A percentile compares a stretch with the other conserved stretches of the same genome.
phyloP scores from a whole-genome alignment of 2,113 vertebrate species.

The Phalacrocorax brasilianus region DNA sequence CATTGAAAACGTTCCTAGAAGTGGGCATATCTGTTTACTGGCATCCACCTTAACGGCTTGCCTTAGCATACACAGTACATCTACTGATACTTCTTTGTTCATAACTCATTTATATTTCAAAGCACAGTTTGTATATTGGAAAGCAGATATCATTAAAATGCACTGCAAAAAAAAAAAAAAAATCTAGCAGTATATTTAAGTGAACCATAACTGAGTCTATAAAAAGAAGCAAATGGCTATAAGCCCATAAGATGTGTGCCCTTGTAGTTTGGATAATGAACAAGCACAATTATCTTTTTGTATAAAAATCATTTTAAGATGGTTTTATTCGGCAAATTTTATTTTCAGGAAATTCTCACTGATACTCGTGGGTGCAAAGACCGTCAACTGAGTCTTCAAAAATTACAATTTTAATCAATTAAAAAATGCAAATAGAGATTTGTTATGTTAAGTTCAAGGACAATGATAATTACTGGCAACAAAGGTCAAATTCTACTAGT shows the following conservation, averaged over 20 bases:
- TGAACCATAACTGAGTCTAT: conserved; percentile 18
- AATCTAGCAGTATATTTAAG: conserved; percentile 29
- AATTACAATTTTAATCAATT: background rate
- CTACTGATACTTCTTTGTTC: conserved; percentile 42
- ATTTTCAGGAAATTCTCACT: background rate
- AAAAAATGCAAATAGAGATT: conserved; percentile 9
- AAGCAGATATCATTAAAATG: conserved; percentile 57
- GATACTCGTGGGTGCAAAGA: background rate
- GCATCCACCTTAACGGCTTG: conserved; percentile 17
- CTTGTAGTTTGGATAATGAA: conserved; percentile 1
- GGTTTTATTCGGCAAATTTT: background rate
- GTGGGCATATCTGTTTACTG: background rate
- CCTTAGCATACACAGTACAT: background rate
- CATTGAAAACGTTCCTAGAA: background rate
- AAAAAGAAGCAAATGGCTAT: conserved; percentile 46
- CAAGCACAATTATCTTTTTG: background rate
- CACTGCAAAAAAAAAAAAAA: conserved; percentile 35
- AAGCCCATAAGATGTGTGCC: conserved; percentile 1
- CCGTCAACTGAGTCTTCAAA: background rate
- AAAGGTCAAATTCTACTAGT: conserved; percentile 39
- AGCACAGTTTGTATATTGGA: conserved; percentile 53
- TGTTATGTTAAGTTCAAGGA: conserved; percentile 33
- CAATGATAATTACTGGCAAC: conserved; percentile 12
- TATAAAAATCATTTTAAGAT: background rate
- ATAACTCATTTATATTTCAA: conserved; percentile 65